Evolutionary conservation across 2,888 invertebrate genomes (phyloP).

Genomic region (Dermolepida albohirtum): DNA sequence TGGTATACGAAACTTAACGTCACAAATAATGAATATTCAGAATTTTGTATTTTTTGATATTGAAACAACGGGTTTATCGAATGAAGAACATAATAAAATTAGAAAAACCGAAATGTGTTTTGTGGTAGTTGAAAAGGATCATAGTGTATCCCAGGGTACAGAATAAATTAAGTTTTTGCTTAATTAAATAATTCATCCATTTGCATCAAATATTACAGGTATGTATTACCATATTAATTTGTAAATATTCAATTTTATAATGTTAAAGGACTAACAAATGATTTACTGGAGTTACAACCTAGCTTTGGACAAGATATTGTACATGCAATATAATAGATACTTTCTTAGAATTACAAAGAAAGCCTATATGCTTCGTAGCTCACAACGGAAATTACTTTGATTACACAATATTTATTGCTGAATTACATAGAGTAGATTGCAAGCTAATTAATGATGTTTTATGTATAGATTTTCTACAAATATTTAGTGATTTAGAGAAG

Average conservation of each 20-base stretch:
- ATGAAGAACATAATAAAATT: slow-evolving; percentile 66
- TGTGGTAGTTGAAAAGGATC: slow-evolving; percentile 72
- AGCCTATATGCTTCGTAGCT: slow-evolving; percentile 83
- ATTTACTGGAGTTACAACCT: slow-evolving; percentile 72
- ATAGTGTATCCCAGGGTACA: slow-evolving; percentile 73
- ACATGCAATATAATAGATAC: slow-evolving; percentile 69
- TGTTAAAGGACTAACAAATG: slow-evolving; percentile 73
- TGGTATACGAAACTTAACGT: no score
- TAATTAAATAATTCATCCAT: slow-evolving; percentile 70
- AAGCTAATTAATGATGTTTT: slow-evolving; percentile 67
- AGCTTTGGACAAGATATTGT: slow-evolving; percentile 70
- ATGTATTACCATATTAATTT: slow-evolving; percentile 41
- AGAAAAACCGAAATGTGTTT: slow-evolving; percentile 79
- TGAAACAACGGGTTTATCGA: slow-evolving; percentile 77
- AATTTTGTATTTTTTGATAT: slow-evolving; percentile 79
- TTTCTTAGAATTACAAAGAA: slow-evolving; percentile 73
- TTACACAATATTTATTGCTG: slow-evolving; percentile 78
- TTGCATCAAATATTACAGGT: slow-evolving; percentile 68
- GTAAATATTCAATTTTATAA: not conserved
- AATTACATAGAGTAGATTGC: slow-evolving; percentile 69
- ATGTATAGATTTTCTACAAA: slow-evolving; percentile 76
- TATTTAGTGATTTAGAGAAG: slow-evolving; percentile 69
- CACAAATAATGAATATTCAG: slow-evolving; percentile 59
- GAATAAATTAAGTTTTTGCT: slow-evolving; percentile 77
- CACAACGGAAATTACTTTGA: slow-evolving; percentile 86